Base-by-base conservation (phyloP, 2,888 invertebrate genomes). In the Trachelus tabidus region DNA sequence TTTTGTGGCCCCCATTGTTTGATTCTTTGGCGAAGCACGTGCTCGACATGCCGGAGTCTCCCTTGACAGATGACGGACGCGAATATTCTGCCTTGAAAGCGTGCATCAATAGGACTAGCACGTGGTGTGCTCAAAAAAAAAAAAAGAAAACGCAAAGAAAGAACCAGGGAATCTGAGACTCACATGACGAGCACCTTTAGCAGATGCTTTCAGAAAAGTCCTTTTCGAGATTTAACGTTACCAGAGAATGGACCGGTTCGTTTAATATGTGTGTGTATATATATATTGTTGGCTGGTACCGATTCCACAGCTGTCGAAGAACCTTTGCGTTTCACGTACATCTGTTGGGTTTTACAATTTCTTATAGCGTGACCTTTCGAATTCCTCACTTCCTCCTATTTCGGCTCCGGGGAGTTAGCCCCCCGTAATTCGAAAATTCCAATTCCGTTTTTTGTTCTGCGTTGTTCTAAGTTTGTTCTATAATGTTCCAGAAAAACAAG, bases 281-380 rank as follows among this genome's bases (percentile, higher is more conserved):
- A 15, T 15, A 23, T 40, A 23, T n/a, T 37, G 69, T 81, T 81
- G 82, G 79, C 82, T 79, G 23, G 80, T 85, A 83, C 83, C 85
- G 88, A 87, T 89, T 88, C 85, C 86, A 87, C 89, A 89, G 88
- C 89, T 89, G 89, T 88, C 88, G 87, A 87, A 87, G 88, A 86
- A 23, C 23, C 56, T 56, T 56, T 56, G 23, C 23, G 56, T 23
- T 56, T 56, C 23, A 23, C 9, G 23, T 23, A 56, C 56, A 56
- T 56, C 56, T 56, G 56, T 56, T 56, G 56, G 23, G 56, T 9
- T 23, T 56, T 23, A 23, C 23, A 23, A 56, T 56, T 56, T 9
- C 56, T 56, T 23, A 56, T 56, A 56, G 56, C 56, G 56, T 56
- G 56, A 56, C 56, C 56, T 56, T 56, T 56, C 56, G 9, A 9